phyloP scores from a whole-genome alignment of 2,113 vertebrate species.

The Myanophis thanlyinensis region DNA sequence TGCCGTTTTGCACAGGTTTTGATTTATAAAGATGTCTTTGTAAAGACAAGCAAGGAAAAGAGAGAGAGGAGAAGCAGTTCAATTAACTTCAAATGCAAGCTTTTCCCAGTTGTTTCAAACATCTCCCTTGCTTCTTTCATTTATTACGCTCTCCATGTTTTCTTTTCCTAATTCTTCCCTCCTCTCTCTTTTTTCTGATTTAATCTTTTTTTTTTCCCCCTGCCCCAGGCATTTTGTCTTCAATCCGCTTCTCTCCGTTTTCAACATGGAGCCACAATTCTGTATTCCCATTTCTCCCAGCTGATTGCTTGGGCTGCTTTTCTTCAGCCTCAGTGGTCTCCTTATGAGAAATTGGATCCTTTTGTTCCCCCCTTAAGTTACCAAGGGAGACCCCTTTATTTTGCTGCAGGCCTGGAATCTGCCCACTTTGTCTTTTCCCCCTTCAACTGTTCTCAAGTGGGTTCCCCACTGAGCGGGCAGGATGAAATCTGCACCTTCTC shows the following conservation, averaged over 20 bases:
- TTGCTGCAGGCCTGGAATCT: neutral
- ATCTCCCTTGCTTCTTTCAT: neutral
- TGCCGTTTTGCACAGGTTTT: neutral
- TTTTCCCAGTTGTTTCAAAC: neutral
- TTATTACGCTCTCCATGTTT: neutral
- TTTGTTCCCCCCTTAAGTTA: neutral
- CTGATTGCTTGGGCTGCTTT: neutral
- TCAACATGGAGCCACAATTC: neutral
- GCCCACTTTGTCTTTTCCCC: too few relatives aligned
- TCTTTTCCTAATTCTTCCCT: neutral
- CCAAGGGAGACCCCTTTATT: neutral
- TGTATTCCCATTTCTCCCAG: neutral
- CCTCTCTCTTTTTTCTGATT: neutral
- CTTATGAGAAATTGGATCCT: neutral
- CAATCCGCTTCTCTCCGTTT: neutral
- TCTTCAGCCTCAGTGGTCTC: neutral
- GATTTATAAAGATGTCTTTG: neutral
- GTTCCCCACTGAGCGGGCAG: neutral
- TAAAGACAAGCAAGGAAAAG: neutral
- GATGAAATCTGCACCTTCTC: neutral
- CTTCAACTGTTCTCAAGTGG: neutral
- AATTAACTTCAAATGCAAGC: neutral
- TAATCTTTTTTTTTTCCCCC: neutral
- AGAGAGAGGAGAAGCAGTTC: neutral
- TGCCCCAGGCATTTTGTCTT: neutral